phyloP scores from a whole-genome alignment of 2,113 vertebrate species.

The Gadus macrocephalus region DNA sequence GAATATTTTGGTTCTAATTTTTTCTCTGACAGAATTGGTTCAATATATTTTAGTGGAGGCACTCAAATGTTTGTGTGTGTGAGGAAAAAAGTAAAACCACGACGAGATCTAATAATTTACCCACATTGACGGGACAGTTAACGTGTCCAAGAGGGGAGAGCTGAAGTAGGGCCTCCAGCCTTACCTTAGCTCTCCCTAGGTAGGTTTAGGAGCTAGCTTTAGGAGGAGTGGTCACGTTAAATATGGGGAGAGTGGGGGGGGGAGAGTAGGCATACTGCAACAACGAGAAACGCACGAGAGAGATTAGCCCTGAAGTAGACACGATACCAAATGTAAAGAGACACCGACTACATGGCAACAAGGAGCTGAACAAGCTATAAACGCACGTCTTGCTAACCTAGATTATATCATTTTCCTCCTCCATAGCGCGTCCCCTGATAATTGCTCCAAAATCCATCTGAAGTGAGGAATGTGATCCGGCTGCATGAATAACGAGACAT shows the following conservation, averaged over 20 bases:
- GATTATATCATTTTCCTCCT: neutral
- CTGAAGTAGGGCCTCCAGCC: no score
- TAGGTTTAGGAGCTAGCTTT: no score
- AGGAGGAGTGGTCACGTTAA: no score
- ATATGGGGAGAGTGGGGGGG: neutral
- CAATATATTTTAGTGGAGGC: no score
- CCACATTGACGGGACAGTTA: no score
- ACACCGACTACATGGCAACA: conserved; percentile 23
- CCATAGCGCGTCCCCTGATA: neutral
- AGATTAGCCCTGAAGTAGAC: conserved; percentile 18
- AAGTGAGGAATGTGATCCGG: neutral
- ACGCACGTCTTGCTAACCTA: neutral
- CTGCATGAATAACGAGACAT: neutral
- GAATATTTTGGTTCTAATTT: no score
- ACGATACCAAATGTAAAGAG: conserved; percentile 31
- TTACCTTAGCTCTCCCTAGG: no score
- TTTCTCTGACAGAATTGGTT: no score
- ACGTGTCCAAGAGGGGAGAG: no score
- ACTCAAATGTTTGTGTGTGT: no score
- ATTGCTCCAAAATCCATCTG: neutral
- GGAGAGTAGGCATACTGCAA: neutral
- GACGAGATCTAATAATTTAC: no score
- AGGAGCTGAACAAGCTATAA: neutral
- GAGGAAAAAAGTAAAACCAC: no score
- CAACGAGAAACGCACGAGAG: conserved; percentile 18